phyloP scores from a whole-genome alignment of 2,113 vertebrate species.

The Aleadryas rufinucha region DNA sequence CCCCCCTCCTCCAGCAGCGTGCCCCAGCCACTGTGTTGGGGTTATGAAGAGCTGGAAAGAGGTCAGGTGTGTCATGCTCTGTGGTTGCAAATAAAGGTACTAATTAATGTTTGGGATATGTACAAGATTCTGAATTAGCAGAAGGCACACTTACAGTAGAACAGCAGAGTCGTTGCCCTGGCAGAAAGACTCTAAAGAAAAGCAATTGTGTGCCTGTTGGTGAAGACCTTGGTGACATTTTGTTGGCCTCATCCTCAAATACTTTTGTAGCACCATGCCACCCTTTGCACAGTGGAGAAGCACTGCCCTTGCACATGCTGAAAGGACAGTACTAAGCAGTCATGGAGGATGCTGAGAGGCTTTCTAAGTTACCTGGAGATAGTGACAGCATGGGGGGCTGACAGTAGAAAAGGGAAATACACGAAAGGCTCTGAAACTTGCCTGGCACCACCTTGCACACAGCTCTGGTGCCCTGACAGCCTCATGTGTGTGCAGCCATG shows the following conservation, averaged over 20 bases:
- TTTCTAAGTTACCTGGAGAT: neutral
- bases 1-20: accelerated
- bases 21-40: accelerated
- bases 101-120: neutral
- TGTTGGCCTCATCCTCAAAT: neutral
- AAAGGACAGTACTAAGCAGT: neutral
- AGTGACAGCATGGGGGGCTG: neutral
- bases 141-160: neutral
- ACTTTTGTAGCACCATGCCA: neutral
- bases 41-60: neutral
- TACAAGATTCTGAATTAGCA: neutral
- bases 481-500: neutral
- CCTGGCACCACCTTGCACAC: accelerated
- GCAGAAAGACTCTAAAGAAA: neutral
- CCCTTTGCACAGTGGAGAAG: neutral
- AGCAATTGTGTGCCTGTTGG: neutral
- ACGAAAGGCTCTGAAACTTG: neutral
- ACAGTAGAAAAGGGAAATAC: neutral
- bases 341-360: accelerated
- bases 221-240: neutral
- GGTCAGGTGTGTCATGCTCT: neutral
- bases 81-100: neutral
- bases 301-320: neutral
- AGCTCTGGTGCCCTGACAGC: neutral
- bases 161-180: neutral